Percentiles rank a stretch among this genome's conserved stretches.
phyloP scores from a whole-genome alignment of 92 coral and sea anemone genomes.

The Bergia sp. region DNA sequence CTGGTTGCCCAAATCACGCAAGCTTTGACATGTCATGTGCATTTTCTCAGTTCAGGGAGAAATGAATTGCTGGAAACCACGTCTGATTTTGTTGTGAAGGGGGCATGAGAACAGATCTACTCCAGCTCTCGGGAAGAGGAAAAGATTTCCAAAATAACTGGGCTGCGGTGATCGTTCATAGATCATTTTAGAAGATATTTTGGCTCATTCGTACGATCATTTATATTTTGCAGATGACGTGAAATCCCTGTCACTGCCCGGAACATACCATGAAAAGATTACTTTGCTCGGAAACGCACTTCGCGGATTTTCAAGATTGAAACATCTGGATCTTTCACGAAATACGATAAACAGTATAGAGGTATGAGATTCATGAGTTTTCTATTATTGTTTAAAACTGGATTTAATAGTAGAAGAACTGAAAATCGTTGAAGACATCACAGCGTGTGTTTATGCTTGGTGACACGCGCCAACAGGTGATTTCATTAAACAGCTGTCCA shows the following conservation, averaged over 20 bases:
- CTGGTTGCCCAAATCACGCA: too few relatives aligned
- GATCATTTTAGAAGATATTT: background rate
- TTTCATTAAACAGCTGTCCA: background rate
- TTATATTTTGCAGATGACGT: conserved; percentile 80
- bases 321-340: conserved; percentile 90
- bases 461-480: background rate
- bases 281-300: conserved; percentile 81
- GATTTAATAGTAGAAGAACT: too few relatives aligned
- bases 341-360: conserved; percentile 75
- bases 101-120: too few relatives aligned
- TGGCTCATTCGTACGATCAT: background rate
- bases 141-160: background rate
- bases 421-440: too few relatives aligned
- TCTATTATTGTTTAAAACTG: background rate
- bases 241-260: conserved; percentile 91
- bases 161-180: background rate
- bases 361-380: conserved; percentile 52
- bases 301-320: conserved; percentile 84
- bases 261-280: conserved; percentile 93
- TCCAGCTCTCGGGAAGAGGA: too few relatives aligned
- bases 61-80: too few relatives aligned
- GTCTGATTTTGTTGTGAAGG: too few relatives aligned
- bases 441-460: too few relatives aligned
- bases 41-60: too few relatives aligned
- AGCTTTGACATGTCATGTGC: too few relatives aligned